These are phyloP conservation scores for Mastigias papua DNA, from an alignment of 30 jellyfish, hydroid and myxozoan genomes.

Conservation along the genomic window DNA sequence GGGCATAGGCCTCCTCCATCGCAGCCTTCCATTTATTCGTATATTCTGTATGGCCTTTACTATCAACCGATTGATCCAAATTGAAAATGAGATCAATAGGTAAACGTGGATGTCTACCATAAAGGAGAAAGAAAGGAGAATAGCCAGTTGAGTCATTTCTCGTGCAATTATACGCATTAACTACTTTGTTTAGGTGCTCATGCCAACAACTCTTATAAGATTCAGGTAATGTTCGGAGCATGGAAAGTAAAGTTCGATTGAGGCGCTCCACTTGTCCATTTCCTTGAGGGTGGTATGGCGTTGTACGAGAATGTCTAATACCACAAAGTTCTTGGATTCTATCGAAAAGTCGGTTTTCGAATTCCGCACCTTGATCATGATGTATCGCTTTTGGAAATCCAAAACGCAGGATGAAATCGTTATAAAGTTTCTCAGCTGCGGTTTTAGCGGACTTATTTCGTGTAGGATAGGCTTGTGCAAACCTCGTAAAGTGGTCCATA, in stretches of 20 bases:
- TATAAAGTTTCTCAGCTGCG: constrained; percentile 64
- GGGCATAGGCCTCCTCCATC: constrained; percentile 55
- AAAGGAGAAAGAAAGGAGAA: constrained; percentile 54
- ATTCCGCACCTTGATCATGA: constrained; percentile 69
- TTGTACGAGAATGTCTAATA: constrained; percentile 59
- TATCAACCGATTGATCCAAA: neutral
- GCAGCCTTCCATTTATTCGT: constrained; percentile 25
- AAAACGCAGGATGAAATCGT: constrained; percentile 60
- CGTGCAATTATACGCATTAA: constrained; percentile 56
- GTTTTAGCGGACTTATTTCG: constrained; percentile 49
- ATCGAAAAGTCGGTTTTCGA: constrained; percentile 51
- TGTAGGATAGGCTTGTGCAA: constrained; percentile 61
- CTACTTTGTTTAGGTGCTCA: constrained; percentile 56
- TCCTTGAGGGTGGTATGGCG: constrained; percentile 70
- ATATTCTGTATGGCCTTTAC: constrained; percentile 14
- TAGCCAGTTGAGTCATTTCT: constrained; percentile 59
- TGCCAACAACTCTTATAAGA: constrained; percentile 43
- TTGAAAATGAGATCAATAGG: constrained; percentile 53
- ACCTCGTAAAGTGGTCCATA: constrained; percentile 65
- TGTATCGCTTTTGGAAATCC: constrained; percentile 55
- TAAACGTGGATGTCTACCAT: constrained; percentile 46
- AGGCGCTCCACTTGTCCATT: constrained; percentile 64
- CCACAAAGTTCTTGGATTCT: constrained; percentile 26
- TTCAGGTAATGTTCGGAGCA: constrained; percentile 66
- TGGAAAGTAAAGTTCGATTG: constrained; percentile 37